Base-by-base conservation (phyloP, 2,888 invertebrate genomes). In the Priocnemis perturbator region DNA sequence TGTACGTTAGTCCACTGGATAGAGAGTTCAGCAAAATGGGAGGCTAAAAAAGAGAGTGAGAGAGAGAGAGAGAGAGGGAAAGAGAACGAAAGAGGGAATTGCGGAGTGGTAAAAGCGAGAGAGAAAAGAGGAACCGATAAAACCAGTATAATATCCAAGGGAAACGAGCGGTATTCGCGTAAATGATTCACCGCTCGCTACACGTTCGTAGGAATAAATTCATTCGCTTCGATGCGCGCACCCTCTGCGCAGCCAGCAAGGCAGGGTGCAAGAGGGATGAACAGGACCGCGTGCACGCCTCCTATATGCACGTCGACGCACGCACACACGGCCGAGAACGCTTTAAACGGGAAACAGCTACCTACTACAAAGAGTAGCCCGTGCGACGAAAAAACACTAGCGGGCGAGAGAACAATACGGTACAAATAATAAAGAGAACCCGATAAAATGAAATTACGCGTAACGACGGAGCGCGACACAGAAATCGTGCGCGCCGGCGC, bases 161-260 rank as follows among this genome's bases (percentile, higher is more conserved):
- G 67, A 62, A 72, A 71, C 58, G 67, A 60, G 50, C 60, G 61
- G 67, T 71, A 75, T 69, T 62, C 77, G 69, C 45, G 66, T 72
- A 75, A 79, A 77, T 73, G 73, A 79, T 77, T 79, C 72, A 71
- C 68, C 62, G 61, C 44, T 59, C 64, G 67, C 61, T 61, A 60
- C 30, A 37, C 59, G 60, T 55, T 66, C 65, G 62, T 56, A 59
- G 72, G 71, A 74, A 76, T 80, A 79, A 74, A 80, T 80, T 77
- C 76, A 74, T 74, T 76, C 48, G 65, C 63, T 68, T 63, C 59
- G 57, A 58, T 67, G 60, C 63, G 53, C 23, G 21, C 53, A 30
- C 48, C n/a, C n/a, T n/a, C n/a, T 59, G 20, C 48, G 50, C 30
- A 60, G 53, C 23, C 23, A 74, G 61, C 44, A 37, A 65, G 45